These are phyloP conservation scores for Salvelinus sp. DNA, from an alignment of 2,113 vertebrate species.

Conservation along the genomic window DNA sequence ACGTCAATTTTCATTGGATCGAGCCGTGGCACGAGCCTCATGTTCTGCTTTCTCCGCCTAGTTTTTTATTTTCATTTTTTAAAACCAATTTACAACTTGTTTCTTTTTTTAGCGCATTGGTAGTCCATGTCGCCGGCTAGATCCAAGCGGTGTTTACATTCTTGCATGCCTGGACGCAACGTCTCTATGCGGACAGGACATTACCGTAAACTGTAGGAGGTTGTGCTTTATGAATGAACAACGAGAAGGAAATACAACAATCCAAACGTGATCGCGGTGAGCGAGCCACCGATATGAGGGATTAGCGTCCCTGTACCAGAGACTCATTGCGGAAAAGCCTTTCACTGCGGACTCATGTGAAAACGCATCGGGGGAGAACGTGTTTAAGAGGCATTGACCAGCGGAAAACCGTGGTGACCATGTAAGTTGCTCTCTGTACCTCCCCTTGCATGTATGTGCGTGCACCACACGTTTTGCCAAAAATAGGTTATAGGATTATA, in stretches of 20 bases:
- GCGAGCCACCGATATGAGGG: slow-evolving; percentile 61
- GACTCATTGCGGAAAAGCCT: slow-evolving; percentile 76
- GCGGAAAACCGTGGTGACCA: slow-evolving; percentile 55
- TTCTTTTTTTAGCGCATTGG: slow-evolving; percentile 52
- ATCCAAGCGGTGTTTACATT: slow-evolving; percentile 43
- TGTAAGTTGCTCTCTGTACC: slow-evolving; percentile 72
- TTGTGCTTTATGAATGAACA: slow-evolving; percentile 71
- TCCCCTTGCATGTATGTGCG: slow-evolving; percentile 10
- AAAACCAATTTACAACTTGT: slow-evolving; percentile 55
- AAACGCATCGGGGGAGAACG: slow-evolving; percentile 62
- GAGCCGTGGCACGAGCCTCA: slow-evolving; percentile 5
- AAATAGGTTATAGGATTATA: background rate
- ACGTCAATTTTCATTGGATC: slow-evolving; percentile 50
- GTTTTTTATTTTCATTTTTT: background rate
- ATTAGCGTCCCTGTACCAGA: slow-evolving; percentile 64
- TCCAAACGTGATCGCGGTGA: slow-evolving; percentile 51
- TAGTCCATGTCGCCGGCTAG: slow-evolving; percentile 42
- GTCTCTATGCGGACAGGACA: no score
- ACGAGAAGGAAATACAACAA: slow-evolving; percentile 51
- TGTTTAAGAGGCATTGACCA: slow-evolving; percentile 59
- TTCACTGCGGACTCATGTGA: slow-evolving; percentile 69
- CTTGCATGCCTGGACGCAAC: background rate
- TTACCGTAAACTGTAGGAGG: slow-evolving; percentile 18
- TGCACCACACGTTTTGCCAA: background rate
- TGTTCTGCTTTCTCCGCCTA: slow-evolving; percentile 6